Conservation (phyloP, 1,140 invertebrate species). For the Cherax quadricarinatus region DNA sequence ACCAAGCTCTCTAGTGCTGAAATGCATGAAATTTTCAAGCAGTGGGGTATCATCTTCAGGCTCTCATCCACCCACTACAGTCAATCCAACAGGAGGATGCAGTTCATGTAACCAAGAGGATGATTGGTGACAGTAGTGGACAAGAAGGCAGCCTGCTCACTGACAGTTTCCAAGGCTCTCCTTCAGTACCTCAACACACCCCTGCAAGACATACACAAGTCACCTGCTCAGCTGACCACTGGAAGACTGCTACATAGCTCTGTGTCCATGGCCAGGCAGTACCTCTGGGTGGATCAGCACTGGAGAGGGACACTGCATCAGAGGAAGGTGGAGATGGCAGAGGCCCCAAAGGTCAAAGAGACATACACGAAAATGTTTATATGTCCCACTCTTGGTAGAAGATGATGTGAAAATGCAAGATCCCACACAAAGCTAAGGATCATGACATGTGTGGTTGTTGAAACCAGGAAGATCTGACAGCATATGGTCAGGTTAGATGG, state of each 20-base stretch:
- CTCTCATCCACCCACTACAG: neutral
- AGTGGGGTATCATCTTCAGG: neutral
- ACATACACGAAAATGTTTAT: neutral
- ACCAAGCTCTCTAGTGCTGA: neutral
- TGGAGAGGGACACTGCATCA: neutral
- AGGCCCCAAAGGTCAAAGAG: neutral
- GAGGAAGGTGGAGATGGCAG: neutral
- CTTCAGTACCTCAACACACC: constrained; percentile 4
- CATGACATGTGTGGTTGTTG: no score
- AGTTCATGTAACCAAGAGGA: neutral
- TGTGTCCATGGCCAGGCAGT: neutral
- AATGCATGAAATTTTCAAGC: neutral
- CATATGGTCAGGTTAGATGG: no score
- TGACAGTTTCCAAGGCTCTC: neutral
- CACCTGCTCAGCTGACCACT: neutral
- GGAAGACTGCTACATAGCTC: neutral
- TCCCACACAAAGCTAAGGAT: no score
- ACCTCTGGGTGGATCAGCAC: neutral
- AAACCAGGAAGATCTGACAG: no score
- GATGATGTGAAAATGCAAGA: no score
- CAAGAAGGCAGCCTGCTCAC: neutral
- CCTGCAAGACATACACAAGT: neutral
- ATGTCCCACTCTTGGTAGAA: neutral
- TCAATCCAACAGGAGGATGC: constrained; percentile 1
- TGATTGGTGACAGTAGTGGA: neutral